Conservation (phyloP, 92 coral and sea anemone species). For the Porites rus region DNA sequence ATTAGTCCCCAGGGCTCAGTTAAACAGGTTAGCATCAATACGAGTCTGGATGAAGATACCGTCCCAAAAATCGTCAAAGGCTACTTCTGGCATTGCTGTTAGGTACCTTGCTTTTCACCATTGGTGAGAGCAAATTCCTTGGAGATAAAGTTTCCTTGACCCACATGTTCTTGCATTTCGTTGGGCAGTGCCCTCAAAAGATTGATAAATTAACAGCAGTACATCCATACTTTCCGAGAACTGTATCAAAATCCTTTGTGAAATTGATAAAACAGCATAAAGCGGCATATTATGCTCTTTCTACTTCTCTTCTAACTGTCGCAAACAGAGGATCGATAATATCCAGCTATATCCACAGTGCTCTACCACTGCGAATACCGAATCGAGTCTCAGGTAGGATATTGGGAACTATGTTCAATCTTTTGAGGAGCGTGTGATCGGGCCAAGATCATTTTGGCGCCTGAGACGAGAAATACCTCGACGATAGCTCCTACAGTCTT, state of each 20-base stretch:
- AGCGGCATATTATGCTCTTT: slow-evolving; percentile 29
- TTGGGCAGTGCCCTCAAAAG: slow-evolving; percentile 25
- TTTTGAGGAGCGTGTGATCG: neutral
- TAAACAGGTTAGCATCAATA: slow-evolving; percentile 44
- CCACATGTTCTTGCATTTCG: too few relatives aligned
- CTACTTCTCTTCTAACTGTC: slow-evolving; percentile 21
- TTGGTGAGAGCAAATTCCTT: neutral
- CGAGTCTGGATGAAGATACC: slow-evolving; percentile 45
- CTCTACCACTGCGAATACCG: slow-evolving; percentile 32
- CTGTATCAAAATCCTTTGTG: slow-evolving; percentile 38
- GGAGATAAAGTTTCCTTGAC: too few relatives aligned
- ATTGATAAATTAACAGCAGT: slow-evolving; percentile 29
- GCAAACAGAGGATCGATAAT: slow-evolving; percentile 25
- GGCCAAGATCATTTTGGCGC: slow-evolving; percentile 1
- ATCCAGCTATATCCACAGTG: slow-evolving; percentile 1
- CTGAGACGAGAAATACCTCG: slow-evolving; percentile 13
- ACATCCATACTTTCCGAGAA: slow-evolving; percentile 37
- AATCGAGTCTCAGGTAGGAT: slow-evolving; percentile 21
- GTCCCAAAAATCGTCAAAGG: slow-evolving; percentile 27
- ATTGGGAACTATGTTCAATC: neutral
- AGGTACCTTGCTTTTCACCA: slow-evolving; percentile 34
- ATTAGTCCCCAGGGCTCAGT: neutral
- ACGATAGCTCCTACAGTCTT: slow-evolving; percentile 20
- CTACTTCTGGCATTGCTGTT: slow-evolving; percentile 44
- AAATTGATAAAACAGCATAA: slow-evolving; percentile 27